Evolutionary conservation across 1,140 invertebrate genomes (phyloP), one percentile per base, ranked within the genome.

Genomic region (Heliconius congener): DNA sequence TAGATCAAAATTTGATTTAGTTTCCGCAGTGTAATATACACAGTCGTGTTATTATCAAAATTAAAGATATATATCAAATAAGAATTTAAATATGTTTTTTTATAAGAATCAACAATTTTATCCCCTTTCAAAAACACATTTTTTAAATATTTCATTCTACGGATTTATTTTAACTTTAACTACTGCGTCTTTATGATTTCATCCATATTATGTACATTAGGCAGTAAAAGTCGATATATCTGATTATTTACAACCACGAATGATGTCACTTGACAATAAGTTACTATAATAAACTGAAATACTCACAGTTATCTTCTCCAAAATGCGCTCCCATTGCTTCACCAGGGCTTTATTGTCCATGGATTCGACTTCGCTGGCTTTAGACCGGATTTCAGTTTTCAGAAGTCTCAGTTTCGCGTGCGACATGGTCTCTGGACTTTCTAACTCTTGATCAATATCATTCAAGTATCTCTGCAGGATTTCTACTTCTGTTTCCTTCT

Each of bases 301-400:
- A 87, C 90, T 89, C 78, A 93, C 92, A 85, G 90, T 85, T 73
- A 93, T 87, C 73, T 89, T 88, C 74, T 88, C 87, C 18, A 91
- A 74, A n/a, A 93, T 82, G n/a, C 81, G 84, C 60, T 88, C 85
- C 84, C 86, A 88, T 60, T 85, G 86, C 39, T 88, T 83, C 52
- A 76, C 77, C 37, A 89, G 78, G 70, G 86, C 79, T 27, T 84
- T 83, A 81, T 85, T 84, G 55, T 86, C 84, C 55, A 84, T 74
- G 0, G 81, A 82, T 9, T 86, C 83, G 0, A 90, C 85, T 30
- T 88, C 86, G 30, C 71, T 72, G 13, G 84, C 85, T 55, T 85
- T 87, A 3, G 75, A 81, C 37, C 90, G 84, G n/a, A 91, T 50
- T 71, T 89, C 87, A 13, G 76, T 82, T 60, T 80, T 84, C 23